Conservation (phyloP, 2,888 invertebrate species). For the Rapana venosa region DNA sequence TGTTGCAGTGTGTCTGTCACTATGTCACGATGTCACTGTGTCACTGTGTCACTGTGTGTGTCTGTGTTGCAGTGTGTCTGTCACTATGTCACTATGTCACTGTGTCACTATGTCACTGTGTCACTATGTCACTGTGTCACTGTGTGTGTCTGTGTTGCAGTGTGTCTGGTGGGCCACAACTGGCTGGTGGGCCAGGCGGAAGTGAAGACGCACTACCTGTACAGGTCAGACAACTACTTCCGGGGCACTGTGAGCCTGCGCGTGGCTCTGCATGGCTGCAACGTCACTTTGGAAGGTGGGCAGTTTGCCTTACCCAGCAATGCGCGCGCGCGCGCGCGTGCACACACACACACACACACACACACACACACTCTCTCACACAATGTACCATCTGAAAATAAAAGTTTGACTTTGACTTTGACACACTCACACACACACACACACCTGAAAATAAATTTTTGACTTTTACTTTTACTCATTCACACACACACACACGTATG, state of each 20-base stretch:
- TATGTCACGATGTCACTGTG: background rate
- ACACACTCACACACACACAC: too few species aligned
- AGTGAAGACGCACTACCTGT: constrained; percentile 63
- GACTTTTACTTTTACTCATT: too few species aligned
- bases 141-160: constrained; percentile 52
- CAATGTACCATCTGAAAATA: too few species aligned
- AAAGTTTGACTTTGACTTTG: too few species aligned
- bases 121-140: background rate
- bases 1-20: background rate
- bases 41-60: too few species aligned
- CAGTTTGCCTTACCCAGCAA: background rate
- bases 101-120: background rate
- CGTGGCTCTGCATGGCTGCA: constrained; percentile 95
- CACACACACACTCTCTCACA: too few species aligned
- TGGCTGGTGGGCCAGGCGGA: constrained; percentile 64
- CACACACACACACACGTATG: too few species aligned
- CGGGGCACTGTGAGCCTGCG: constrained; percentile 93
- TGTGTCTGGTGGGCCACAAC: constrained; percentile 65
- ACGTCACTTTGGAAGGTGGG: constrained; percentile 93
- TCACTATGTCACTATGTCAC: too few species aligned
- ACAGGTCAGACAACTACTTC: constrained; percentile 82
- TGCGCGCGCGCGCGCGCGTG: background rate
- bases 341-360: too few species aligned
- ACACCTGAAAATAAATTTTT: too few species aligned
- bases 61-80: too few species aligned